Evolutionary conservation across 2,888 invertebrate species (phyloP).

Genomic region (Nycteola revayana): DNA sequence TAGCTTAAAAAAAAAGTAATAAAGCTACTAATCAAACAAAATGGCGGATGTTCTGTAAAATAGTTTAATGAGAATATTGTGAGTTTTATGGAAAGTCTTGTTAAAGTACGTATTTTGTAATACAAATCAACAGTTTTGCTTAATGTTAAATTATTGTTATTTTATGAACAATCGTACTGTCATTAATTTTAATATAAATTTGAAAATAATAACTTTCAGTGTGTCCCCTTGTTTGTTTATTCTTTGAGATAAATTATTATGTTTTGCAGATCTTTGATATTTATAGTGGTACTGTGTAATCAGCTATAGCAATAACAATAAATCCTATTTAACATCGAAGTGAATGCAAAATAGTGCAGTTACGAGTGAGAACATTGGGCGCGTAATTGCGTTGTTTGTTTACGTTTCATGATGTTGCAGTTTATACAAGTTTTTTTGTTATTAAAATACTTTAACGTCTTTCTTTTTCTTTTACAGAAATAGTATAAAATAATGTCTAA

Average conservation of each 20-base stretch:
- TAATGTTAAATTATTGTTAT: too few relatives aligned
- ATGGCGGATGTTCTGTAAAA: conserved; percentile 61
- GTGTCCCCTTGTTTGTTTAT: conserved; percentile 46
- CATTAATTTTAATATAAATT: neutral
- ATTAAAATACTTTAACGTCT: conserved; percentile 10
- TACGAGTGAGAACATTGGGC: conserved; percentile 40
- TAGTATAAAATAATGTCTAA: conserved; percentile 66
- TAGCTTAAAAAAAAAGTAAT: neutral
- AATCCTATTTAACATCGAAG: too few relatives aligned
- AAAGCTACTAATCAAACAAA: conserved; percentile 57
- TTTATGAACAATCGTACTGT: too few relatives aligned
- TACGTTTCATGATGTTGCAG: conserved; percentile 47
- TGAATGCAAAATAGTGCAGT: conserved; percentile 2
- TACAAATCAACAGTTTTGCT: too few relatives aligned
- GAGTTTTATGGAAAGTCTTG: conserved; percentile 36
- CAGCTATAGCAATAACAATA: too few relatives aligned
- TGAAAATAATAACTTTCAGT: conserved; percentile 24
- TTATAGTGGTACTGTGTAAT: too few relatives aligned
- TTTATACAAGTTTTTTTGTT: conserved; percentile 24
- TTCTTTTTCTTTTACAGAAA: conserved; percentile 34
- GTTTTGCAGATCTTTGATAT: neutral
- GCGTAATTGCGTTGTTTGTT: conserved; percentile 77
- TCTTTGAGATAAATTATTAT: conserved; percentile 14
- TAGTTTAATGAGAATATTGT: conserved; percentile 45
- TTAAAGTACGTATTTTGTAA: conserved; percentile 41